Conservation (phyloP, 2,888 invertebrate species). For the Sinodicranocentrus sp. region DNA sequence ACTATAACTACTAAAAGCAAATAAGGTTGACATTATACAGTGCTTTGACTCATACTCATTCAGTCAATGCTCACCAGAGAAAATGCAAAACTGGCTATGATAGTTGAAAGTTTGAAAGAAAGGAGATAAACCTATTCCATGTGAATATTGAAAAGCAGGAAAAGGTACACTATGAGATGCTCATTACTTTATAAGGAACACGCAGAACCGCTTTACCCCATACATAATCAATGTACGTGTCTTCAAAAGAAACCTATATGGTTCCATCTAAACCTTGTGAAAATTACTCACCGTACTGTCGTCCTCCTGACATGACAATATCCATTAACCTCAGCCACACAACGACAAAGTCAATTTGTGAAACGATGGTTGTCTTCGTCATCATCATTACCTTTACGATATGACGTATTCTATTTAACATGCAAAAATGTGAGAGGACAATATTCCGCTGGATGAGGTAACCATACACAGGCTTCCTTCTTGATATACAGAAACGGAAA, state of each 20-base stretch:
- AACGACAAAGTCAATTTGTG: constrained; percentile 20
- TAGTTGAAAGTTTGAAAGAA: constrained; percentile 5
- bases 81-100: neutral
- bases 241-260: too few species aligned
- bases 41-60: constrained; percentile 19
- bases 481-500: neutral
- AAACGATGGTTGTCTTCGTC: neutral
- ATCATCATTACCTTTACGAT: constrained; percentile 22
- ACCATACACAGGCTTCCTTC: neutral
- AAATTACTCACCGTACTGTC: constrained; percentile 62
- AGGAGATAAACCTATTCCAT: neutral
- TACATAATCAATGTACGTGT: too few species aligned
- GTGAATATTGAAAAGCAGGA: constrained; percentile 13
- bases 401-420: constrained; percentile 44
- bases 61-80: constrained; percentile 51
- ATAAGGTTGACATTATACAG: constrained; percentile 50
- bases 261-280: constrained; percentile 28
- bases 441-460: too few species aligned
- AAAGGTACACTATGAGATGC: neutral
- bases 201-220: too few species aligned
- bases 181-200: neutral
- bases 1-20: constrained; percentile 16
- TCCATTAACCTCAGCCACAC: constrained; percentile 66
- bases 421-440: constrained; percentile 4
- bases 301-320: constrained; percentile 49